These are phyloP conservation scores for Nephrotoma appendiculata DNA, from an alignment of 2,888 invertebrate genomes.

Conservation along the genomic window DNA sequence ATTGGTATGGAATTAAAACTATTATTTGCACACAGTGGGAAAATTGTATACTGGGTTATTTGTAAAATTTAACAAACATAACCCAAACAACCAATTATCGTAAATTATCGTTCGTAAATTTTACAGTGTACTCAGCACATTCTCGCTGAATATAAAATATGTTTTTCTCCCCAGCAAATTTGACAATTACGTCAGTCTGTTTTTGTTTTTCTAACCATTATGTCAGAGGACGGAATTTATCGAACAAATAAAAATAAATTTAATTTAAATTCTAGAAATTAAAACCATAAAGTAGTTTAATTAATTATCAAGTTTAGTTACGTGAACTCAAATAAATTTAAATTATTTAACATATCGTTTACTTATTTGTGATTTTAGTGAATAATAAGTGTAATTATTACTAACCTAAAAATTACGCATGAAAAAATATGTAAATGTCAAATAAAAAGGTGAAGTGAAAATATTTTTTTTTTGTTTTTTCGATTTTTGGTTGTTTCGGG, in stretches of 20 bases:
- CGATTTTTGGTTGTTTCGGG: neutral
- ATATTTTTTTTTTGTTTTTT: neutral
- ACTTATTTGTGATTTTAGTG: neutral
- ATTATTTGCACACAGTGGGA: no score
- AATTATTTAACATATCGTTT: neutral
- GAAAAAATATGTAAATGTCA: neutral
- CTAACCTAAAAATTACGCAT: neutral
- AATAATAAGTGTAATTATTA: neutral
- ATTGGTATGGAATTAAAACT: no score
- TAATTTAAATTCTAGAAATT: neutral
- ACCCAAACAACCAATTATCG: no score
- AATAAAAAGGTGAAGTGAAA: neutral
- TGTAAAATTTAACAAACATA: no score
- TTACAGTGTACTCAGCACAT: neutral
- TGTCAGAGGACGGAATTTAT: neutral
- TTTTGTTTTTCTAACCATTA: neutral
- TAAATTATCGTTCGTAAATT: neutral
- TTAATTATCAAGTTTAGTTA: neutral
- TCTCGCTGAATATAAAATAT: neutral
- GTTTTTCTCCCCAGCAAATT: neutral
- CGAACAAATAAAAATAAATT: neutral
- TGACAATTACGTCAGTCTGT: neutral
- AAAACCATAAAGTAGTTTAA: neutral
- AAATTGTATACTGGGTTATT: no score
- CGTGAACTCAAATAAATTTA: neutral